Conservation (phyloP, 2,113 vertebrate genomes). For the Ciconia maguari region DNA sequence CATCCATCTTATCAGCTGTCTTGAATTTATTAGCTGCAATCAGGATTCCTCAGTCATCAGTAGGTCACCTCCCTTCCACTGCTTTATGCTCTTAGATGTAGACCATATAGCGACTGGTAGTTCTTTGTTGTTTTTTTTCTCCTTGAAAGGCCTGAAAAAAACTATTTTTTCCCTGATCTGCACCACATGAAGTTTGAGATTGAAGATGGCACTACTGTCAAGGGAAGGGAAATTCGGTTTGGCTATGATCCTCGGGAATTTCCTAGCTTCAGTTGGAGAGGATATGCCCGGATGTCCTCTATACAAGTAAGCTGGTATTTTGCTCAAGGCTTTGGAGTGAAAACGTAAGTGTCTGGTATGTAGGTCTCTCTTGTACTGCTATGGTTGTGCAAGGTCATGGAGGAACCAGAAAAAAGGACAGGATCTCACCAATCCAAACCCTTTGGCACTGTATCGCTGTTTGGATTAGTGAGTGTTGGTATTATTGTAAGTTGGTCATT, state of each 20-base stretch:
- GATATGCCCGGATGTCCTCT: conserved; percentile 85
- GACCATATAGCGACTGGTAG: not conserved
- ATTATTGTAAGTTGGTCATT: not conserved
- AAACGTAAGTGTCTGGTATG: not conserved
- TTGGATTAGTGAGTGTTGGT: not conserved
- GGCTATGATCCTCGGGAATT: conserved; percentile 84
- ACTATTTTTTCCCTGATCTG: conserved; percentile 86
- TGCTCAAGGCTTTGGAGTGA: not conserved
- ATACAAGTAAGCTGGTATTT: conserved; percentile 78
- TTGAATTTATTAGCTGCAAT: not conserved
- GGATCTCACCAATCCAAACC: not conserved
- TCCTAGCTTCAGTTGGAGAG: conserved; percentile 90
- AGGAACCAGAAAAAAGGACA: not conserved
- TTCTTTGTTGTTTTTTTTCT: not conserved
- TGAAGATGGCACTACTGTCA: conserved; percentile 83
- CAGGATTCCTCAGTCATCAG: not conserved
- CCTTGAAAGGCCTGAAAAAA: conserved; percentile 78
- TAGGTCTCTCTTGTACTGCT: not conserved
- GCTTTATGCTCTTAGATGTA: not conserved
- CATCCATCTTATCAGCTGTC: not conserved
- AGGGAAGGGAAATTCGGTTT: conserved; percentile 80
- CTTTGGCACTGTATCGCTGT: not conserved
- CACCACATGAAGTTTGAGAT: conserved; percentile 91
- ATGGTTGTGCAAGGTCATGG: not conserved
- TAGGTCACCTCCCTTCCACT: not conserved